A percentile compares a stretch with the other conserved stretches of the same genome.
Evolutionary conservation across 2,888 invertebrate species (phyloP).

Genomic region (Diachrysia chrysitis): DNA sequence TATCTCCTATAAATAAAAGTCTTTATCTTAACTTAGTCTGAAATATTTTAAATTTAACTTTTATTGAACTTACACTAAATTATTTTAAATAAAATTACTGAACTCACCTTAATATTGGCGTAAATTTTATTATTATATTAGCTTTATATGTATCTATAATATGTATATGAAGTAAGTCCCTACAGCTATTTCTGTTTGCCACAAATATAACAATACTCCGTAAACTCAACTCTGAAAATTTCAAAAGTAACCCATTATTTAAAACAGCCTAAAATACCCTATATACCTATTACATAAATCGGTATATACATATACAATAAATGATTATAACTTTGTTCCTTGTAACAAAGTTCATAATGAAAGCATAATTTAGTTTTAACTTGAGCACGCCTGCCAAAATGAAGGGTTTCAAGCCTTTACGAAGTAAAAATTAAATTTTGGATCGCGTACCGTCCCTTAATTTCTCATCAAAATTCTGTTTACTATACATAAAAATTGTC

Average conservation of each 20-base stretch:
- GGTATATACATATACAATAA: constrained; percentile 52
- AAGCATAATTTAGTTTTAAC: constrained; percentile 68
- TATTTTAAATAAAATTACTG: too few relatives aligned
- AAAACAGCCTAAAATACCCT: background rate
- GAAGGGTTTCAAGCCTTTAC: constrained; percentile 67
- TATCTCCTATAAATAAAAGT: too few relatives aligned
- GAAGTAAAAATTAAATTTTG: constrained; percentile 70
- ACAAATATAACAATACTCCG: background rate
- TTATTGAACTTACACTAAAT: too few relatives aligned
- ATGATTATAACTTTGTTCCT: constrained; percentile 55
- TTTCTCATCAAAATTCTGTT: constrained; percentile 67
- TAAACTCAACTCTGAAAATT: background rate
- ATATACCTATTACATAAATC: constrained; percentile 22
- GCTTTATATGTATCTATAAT: too few relatives aligned
- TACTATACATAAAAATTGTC: constrained; percentile 31
- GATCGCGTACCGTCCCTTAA: constrained; percentile 63
- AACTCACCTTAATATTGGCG: too few relatives aligned
- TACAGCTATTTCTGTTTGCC: too few relatives aligned
- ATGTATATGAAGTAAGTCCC: too few relatives aligned
- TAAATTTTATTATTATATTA: too few relatives aligned
- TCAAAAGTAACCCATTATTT: background rate
- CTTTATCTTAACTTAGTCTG: too few relatives aligned
- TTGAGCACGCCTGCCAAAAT: constrained; percentile 65
- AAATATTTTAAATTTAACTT: too few relatives aligned
- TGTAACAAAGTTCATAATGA: constrained; percentile 62